Conservation (phyloP, 1,140 invertebrate species). For the Drosophila sproati region DNA sequence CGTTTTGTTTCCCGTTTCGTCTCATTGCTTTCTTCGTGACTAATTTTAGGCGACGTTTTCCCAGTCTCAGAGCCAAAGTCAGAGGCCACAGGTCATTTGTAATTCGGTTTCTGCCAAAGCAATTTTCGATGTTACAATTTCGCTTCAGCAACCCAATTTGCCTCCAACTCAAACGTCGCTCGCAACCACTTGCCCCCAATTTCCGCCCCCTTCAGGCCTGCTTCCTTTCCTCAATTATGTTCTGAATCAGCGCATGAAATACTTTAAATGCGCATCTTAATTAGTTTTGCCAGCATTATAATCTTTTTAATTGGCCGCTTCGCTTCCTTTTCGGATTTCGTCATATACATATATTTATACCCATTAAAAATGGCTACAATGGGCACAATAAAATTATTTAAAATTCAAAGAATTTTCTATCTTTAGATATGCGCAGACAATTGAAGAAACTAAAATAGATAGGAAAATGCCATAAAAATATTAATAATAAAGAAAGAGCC, state of each 20-base stretch:
- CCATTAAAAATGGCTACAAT: not conserved
- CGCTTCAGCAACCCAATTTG: slow-evolving; percentile 69
- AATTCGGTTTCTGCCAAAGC: slow-evolving; percentile 58
- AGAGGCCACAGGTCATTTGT: slow-evolving; percentile 67
- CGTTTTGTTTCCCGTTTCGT: not conserved
- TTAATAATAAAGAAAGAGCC: not conserved
- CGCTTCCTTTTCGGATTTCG: slow-evolving; percentile 7
- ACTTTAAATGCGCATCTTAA: slow-evolving; percentile 52
- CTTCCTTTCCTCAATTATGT: slow-evolving; percentile 9
- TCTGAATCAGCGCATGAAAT: slow-evolving; percentile 40
- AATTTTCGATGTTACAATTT: slow-evolving; percentile 77
- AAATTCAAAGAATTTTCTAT: no score
- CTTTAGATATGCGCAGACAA: no score
- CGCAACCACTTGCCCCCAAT: not conserved
- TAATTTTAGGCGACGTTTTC: slow-evolving; percentile 69
- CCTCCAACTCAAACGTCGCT: slow-evolving; percentile 6
- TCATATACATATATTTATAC: not conserved
- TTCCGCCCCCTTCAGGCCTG: not conserved
- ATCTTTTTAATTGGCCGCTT: slow-evolving; percentile 63
- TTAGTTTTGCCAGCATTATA: slow-evolving; percentile 56
- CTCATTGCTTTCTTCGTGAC: slow-evolving; percentile 71
- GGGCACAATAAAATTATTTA: not conserved
- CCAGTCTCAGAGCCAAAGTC: slow-evolving; percentile 52
- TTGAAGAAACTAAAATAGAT: not conserved
- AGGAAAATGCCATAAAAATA: not conserved